Conservation (phyloP, 1,140 invertebrate genomes). For the Magallana gigas region DNA sequence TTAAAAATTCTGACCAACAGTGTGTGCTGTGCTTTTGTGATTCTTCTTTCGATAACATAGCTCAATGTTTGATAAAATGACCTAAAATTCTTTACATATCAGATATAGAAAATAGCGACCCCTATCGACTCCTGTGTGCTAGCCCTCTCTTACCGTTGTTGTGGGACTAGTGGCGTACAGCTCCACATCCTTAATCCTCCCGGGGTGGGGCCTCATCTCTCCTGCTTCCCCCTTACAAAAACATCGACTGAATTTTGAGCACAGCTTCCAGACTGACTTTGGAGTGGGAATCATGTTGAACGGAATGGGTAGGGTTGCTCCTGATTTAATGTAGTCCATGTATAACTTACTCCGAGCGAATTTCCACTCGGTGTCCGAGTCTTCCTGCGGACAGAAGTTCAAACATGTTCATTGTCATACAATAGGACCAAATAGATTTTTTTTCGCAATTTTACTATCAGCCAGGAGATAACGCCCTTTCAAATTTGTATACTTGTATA, state of each 20-base stretch:
- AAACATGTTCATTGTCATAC: too few relatives aligned
- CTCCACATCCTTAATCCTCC: constrained; percentile 71
- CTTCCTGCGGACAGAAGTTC: constrained; percentile 84
- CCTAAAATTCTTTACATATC: too few relatives aligned
- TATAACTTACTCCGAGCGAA: constrained; percentile 95
- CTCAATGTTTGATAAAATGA: too few relatives aligned
- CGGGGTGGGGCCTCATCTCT: constrained; percentile 63
- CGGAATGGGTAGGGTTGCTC: constrained; percentile 95
- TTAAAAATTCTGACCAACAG: too few relatives aligned
- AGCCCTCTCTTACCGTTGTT: constrained; percentile 27
- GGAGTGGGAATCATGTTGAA: constrained; percentile 87
- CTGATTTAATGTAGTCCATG: constrained; percentile 99
- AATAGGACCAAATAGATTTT: too few relatives aligned
- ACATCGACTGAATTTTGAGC: constrained; percentile 78
- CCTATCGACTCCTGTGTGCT: not conserved
- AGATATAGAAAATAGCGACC: too few relatives aligned
- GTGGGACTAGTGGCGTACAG: constrained; percentile 55
- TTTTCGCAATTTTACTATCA: too few relatives aligned
- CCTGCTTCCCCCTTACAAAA: constrained; percentile 54
- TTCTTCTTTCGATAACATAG: too few relatives aligned
- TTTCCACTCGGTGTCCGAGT: constrained; percentile 98
- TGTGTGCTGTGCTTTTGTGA: too few relatives aligned
- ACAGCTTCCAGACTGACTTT: constrained; percentile 84
- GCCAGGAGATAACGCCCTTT: too few relatives aligned
- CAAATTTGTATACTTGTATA: too few relatives aligned